These are phyloP conservation scores for Leucoma salicis DNA, from an alignment of 2,888 invertebrate species.

Conservation along the genomic window DNA sequence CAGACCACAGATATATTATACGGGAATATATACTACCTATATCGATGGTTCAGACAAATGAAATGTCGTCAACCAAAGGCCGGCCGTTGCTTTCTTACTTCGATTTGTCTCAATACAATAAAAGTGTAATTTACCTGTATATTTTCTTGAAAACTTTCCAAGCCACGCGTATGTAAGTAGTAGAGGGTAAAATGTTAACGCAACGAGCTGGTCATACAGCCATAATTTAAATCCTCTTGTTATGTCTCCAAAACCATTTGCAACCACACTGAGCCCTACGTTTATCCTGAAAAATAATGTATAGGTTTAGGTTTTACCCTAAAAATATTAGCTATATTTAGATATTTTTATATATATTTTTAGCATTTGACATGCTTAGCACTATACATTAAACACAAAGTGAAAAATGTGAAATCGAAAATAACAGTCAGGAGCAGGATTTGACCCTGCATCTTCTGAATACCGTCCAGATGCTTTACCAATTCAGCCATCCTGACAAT, in stretches of 20 bases:
- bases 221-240: constrained; percentile 58
- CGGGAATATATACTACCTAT: too few species aligned
- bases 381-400: too few species aligned
- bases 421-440: too few species aligned
- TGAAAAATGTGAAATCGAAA: too few species aligned
- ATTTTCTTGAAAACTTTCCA: constrained; percentile 40
- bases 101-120: too few species aligned
- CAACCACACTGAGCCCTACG: constrained; percentile 55
- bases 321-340: not conserved
- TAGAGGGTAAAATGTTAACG: constrained; percentile 57
- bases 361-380: not conserved
- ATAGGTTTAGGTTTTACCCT: not conserved
- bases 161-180: constrained; percentile 48
- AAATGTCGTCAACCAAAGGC: too few species aligned
- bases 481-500: too few species aligned
- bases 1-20: too few species aligned
- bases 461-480: too few species aligned
- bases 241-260: constrained; percentile 66
- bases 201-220: constrained; percentile 56
- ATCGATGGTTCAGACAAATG: too few species aligned
- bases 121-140: constrained; percentile 40
- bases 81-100: too few species aligned
- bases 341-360: not conserved
- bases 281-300: constrained; percentile 52
- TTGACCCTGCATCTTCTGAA: too few species aligned